Evolutionary conservation across 2,888 invertebrate genomes (phyloP).

Genomic region (Cetonia aurata): DNA sequence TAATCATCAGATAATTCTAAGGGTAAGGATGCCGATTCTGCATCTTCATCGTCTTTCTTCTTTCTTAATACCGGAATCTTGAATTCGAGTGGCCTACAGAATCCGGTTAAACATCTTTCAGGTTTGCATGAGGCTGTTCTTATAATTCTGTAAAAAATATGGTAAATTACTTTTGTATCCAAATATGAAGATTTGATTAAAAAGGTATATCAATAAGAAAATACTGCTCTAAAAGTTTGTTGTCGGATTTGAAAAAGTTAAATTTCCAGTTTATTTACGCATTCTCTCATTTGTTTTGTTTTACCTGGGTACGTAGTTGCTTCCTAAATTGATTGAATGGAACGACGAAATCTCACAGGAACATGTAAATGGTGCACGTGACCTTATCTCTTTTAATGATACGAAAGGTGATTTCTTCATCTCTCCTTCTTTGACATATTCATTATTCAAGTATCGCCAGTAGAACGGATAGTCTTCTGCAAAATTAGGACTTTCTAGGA

Average conservation of each 20-base stretch:
- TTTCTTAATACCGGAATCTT: constrained; percentile 61
- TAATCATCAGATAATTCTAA: constrained; percentile 60
- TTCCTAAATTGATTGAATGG: constrained; percentile 57
- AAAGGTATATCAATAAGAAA: no score
- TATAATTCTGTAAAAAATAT: constrained; percentile 56
- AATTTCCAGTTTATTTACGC: background rate
- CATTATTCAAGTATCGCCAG: constrained; percentile 6
- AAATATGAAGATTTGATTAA: background rate
- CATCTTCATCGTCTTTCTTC: constrained; percentile 49
- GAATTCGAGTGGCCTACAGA: constrained; percentile 59
- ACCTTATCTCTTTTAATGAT: constrained; percentile 2
- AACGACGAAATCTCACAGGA: constrained; percentile 56
- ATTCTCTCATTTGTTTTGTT: background rate
- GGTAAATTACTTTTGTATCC: background rate
- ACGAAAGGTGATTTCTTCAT: constrained; percentile 21
- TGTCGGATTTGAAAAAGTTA: background rate
- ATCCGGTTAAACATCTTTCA: constrained; percentile 56
- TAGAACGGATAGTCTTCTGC: constrained; percentile 10
- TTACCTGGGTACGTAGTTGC: constrained; percentile 59
- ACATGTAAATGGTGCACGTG: constrained; percentile 44
- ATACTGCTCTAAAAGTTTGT: no score
- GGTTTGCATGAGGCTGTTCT: constrained; percentile 59
- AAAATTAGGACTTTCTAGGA: background rate
- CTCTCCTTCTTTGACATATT: constrained; percentile 5
- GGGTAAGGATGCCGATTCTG: constrained; percentile 53